Percentiles rank a stretch among this genome's conserved stretches.
phyloP scores from a whole-genome alignment of 2,797 vertebrate species.

The Chrysocyon brachyurus region DNA sequence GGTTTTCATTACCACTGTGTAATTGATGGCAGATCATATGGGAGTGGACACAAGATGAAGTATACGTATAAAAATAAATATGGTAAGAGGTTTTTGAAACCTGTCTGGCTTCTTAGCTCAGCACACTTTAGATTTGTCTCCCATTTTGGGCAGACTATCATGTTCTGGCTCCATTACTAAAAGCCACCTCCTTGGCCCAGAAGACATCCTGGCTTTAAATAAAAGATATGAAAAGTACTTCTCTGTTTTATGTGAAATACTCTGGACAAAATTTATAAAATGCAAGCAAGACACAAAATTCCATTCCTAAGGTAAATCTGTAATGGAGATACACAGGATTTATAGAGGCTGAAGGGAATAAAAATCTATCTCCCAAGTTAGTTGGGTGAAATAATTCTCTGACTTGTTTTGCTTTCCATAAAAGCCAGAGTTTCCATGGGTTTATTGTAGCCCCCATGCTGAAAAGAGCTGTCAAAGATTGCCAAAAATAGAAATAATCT shows the following conservation, averaged over 20 bases:
- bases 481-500: conserved; percentile 74
- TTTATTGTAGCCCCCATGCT: conserved; percentile 40
- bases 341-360: conserved; percentile 34
- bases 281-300: conserved; percentile 67
- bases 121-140: conserved; percentile 62
- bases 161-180: background rate
- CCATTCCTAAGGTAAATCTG: conserved; percentile 68
- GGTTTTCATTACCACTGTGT: conserved; percentile 6
- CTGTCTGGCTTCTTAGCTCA: conserved; percentile 50
- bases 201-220: conserved; percentile 42
- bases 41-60: conserved; percentile 50
- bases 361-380: conserved; percentile 54
- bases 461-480: conserved; percentile 74
- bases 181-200: conserved; percentile 39
- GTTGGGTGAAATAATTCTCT: conserved; percentile 62
- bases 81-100: conserved; percentile 66
- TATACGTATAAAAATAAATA: conserved; percentile 58
- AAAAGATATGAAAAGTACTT: conserved; percentile 54
- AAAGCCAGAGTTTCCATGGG: conserved; percentile 70
- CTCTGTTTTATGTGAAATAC: conserved; percentile 44
- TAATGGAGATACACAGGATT: background rate
- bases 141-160: background rate
- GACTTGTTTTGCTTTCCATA: conserved; percentile 67
- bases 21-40: conserved; percentile 8
- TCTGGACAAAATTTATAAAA: conserved; percentile 45